These are phyloP conservation scores for Dynastes maya DNA, from an alignment of 2,888 invertebrate species.

Conservation along the genomic window DNA sequence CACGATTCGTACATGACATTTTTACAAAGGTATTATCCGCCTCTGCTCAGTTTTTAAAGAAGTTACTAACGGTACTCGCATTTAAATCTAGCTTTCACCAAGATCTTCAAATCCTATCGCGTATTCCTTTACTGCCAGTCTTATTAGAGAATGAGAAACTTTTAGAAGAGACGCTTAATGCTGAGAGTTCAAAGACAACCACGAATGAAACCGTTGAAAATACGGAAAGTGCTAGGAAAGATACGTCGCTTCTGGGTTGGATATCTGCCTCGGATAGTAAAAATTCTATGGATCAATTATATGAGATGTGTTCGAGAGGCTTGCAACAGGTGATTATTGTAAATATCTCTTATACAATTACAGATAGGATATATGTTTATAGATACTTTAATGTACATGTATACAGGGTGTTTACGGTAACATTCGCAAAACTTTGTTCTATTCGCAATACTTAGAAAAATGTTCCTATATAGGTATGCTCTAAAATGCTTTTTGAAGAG, in stretches of 20 bases:
- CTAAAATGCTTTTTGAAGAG: too few species aligned
- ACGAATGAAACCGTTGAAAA: slow-evolving; percentile 49
- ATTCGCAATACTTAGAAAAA: too few species aligned
- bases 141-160: slow-evolving; percentile 66
- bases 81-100: slow-evolving; percentile 76
- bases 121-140: slow-evolving; percentile 88
- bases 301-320: slow-evolving; percentile 85
- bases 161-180: slow-evolving; percentile 31
- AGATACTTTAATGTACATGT: too few species aligned
- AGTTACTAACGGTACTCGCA: too few species aligned
- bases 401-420: too few species aligned
- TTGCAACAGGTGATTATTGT: slow-evolving; percentile 75
- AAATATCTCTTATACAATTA: slow-evolving; percentile 15
- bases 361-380: too few species aligned
- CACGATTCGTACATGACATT: slow-evolving; percentile 81
- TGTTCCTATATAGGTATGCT: too few species aligned
- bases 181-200: slow-evolving; percentile 54
- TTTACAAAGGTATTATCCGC: slow-evolving; percentile 74
- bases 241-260: slow-evolving; percentile 86
- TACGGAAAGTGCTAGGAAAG: slow-evolving; percentile 56
- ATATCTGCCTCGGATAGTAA: slow-evolving; percentile 88
- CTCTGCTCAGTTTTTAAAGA: neutral
- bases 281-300: slow-evolving; percentile 83
- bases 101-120: slow-evolving; percentile 83
- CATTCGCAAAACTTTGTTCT: too few species aligned